Evolutionary conservation across 2,113 vertebrate genomes (phyloP), one percentile per base, ranked within the genome.

Genomic region (Meleagris gallopavo): DNA sequence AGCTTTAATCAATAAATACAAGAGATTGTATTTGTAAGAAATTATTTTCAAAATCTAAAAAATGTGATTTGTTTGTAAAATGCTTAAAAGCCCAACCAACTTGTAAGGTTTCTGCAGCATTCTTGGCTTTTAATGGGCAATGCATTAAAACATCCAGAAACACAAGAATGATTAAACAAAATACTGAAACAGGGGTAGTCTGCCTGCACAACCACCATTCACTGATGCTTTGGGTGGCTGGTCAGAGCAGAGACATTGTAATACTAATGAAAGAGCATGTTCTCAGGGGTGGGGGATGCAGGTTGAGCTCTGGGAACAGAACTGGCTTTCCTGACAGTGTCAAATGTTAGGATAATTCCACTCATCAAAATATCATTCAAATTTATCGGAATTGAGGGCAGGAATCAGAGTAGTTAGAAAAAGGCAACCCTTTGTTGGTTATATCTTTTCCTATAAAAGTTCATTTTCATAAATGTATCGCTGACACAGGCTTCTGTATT

Each of bases 391-490:
- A 72, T 61, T 3, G n/a, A 79, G 19, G 30, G 19, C 27, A 75
- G 66, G 17, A 91, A 76, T 72, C 10, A 25, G 15, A 78, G 29
- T 34, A 65, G 25, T 40, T 32, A 65, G 29, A 43, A 87, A 64
- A 93, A 61, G 6, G 25, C 61, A 87, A 72, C 13, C 12, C 7
- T 15, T 52, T 69, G 16, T 36, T 30, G 16, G 61, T 84, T 57
- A 43, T 13, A 34, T 29, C 12, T 92, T 85, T 41, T 75, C 24
- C 55, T 20, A 32, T 1, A 52, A 65, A 88, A 43, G 13, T 82
- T 82, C 5, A n/a, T 83, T 93, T 92, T 85, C 41, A 76, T 46
- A 88, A 85, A 75, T 19, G 24, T 62, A 6, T 57, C 5, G 36
- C 11, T 64, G 61, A 72, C 5, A 55, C 0, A 1, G 11, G 13